Base-by-base conservation (phyloP, 1,140 invertebrate genomes). In the Lordiphosa mommai region DNA sequence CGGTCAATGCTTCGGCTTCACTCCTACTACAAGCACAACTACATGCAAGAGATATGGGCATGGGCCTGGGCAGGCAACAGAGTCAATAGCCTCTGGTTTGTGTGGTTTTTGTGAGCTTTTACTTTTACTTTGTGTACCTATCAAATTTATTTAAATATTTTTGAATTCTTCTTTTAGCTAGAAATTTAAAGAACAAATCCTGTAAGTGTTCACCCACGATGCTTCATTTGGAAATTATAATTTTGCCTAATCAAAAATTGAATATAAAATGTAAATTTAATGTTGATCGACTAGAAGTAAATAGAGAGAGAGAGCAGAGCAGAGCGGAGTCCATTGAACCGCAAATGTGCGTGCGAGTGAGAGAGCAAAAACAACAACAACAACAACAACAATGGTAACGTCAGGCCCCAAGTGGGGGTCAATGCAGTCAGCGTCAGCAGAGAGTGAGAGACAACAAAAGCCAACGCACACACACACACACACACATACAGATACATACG, bases 101-200 rank as follows among this genome's bases (percentile, higher is more conserved):
- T 32, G 41, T 34, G 32, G n/a, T 66, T 43, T 58, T 50, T 37
- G 32, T 17, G 1, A 17, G n/a, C n/a, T 38, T 51, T 38, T 43
- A 13, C 36, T 41, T 17, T 52, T 63, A 30, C 16, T 56, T 72
- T 72, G 56, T 32, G 65, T 60, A 74, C 72, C 72, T 70, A 80
- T 79, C 64, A 80, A 80, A 80, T 60, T 65, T 80, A 80, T 79
- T 79, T 80, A 73, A 79, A 80, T 80, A 61, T 77, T 80, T 56
- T n/a, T n/a, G n/a, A n/a, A n/a, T n/a, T n/a, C n/a, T n/a, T 60
- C 63, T 27, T 51, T 56, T 34, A 4, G 27, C 38, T 27, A 9
- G 4, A 29, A 30, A 44, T 27, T 50, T 27, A 7, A 7, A 27
- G 23, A 27, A 27, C 23, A 27, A 27, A 27, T 27, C 23, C 23